Evolutionary conservation across 1,140 invertebrate species (phyloP).

Genomic region (Panagrolaimus sp.): DNA sequence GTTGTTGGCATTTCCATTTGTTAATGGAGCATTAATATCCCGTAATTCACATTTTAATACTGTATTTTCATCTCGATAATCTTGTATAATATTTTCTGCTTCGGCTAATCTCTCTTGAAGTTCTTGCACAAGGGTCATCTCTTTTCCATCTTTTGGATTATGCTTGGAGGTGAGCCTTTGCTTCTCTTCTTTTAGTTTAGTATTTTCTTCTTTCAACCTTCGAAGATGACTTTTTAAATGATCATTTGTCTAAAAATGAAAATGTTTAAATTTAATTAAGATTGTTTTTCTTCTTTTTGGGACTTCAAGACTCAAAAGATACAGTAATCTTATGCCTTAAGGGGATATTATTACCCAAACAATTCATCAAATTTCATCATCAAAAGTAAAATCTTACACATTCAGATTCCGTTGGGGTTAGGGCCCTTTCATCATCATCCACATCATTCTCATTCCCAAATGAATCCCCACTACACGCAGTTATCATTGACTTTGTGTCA

Average conservation of each 20-base stretch:
- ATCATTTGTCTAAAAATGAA: constrained; percentile 23
- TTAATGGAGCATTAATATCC: constrained; percentile 42
- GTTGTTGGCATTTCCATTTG: too few species aligned
- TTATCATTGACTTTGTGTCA: constrained; percentile 54
- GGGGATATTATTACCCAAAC: too few species aligned
- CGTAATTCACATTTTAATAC: constrained; percentile 53
- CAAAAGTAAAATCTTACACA: constrained; percentile 19
- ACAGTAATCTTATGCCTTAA: too few species aligned
- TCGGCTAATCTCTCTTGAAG: constrained; percentile 54
- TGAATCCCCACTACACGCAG: constrained; percentile 45
- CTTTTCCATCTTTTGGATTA: constrained; percentile 19
- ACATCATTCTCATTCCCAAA: constrained; percentile 20
- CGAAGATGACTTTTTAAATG: constrained; percentile 19
- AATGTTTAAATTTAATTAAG: too few species aligned
- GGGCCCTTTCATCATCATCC: constrained; percentile 46
- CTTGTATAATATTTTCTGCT: constrained; percentile 51
- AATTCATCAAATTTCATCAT: too few species aligned
- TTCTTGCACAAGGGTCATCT: constrained; percentile 42
- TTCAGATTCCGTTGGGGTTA: constrained; percentile 51
- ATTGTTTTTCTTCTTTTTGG: too few species aligned
- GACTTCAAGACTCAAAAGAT: too few species aligned
- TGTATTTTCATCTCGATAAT: constrained; percentile 57
- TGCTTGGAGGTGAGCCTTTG: constrained; percentile 24
- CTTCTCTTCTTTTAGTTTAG: constrained; percentile 38
- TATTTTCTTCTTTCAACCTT: constrained; percentile 40